These are phyloP conservation scores for Drosophila prostipennis DNA, from an alignment of 2,888 invertebrate species.

Conservation along the genomic window DNA sequence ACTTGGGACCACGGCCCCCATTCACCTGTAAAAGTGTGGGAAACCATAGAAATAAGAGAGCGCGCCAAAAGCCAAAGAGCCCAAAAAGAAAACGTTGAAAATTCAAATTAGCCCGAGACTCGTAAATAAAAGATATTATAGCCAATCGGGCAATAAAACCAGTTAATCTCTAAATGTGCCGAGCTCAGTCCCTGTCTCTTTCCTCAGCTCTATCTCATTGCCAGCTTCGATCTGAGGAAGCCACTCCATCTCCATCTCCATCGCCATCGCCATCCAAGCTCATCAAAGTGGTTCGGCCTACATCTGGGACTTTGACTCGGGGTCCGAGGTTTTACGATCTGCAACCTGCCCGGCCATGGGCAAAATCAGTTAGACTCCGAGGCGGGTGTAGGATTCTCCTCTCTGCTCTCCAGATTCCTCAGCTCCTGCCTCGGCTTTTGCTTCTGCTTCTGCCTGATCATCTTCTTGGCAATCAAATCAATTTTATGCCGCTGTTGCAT, in stretches of 20 bases:
- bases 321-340: constrained; percentile 54
- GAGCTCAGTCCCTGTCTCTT: constrained; percentile 29
- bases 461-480: constrained; percentile 68
- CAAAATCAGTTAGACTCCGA: constrained; percentile 41
- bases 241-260: constrained; percentile 21
- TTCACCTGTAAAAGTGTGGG: constrained; percentile 82
- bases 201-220: constrained; percentile 16
- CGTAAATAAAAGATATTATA: constrained; percentile 83
- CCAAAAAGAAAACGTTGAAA: constrained; percentile 80
- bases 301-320: constrained; percentile 38
- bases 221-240: constrained; percentile 34
- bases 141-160: constrained; percentile 80
- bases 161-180: constrained; percentile 79
- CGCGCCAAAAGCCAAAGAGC: constrained; percentile 42
- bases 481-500: constrained; percentile 69
- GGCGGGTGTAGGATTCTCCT: constrained; percentile 38
- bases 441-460: constrained; percentile 32
- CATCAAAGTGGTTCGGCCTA: constrained; percentile 61
- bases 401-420: background rate
- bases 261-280: constrained; percentile 55
- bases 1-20: constrained; percentile 51
- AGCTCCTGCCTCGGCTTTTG: constrained; percentile 5
- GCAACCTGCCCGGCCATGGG: constrained; percentile 58
- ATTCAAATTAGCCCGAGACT: constrained; percentile 82
- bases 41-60: constrained; percentile 76